phyloP scores from a whole-genome alignment of 35 echinoderm and acorn worm species.

The Eucidaris tribuloides region DNA sequence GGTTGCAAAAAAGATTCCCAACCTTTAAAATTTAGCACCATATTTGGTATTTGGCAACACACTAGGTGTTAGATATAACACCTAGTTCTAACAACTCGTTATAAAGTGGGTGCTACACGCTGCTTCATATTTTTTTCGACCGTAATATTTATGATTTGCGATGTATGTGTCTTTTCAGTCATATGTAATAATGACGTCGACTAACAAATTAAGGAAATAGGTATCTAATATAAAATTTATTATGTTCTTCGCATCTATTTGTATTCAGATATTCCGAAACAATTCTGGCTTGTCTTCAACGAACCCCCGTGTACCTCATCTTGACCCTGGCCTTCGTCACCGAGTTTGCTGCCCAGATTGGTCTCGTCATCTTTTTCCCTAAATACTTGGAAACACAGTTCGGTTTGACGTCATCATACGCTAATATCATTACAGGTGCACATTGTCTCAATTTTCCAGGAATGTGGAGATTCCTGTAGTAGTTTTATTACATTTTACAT shows the following conservation, averaged over 20 bases:
- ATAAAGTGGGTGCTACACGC: no score
- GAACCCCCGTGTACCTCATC: constrained; percentile 32
- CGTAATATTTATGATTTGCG: no score
- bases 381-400: constrained; percentile 68
- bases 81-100: no score
- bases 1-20: no score
- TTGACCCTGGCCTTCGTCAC: constrained; percentile 28
- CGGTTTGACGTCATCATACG: constrained; percentile 52
- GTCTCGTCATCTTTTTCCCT: constrained; percentile 46
- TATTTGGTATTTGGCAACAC: no score
- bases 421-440: constrained; percentile 50
- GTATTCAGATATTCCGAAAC: not conserved
- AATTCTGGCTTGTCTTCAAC: not conserved
- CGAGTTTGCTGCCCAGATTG: constrained; percentile 30
- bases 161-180: no score
- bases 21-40: no score
- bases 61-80: no score
- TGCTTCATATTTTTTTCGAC: no score
- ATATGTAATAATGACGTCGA: no score
- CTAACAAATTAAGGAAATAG: no score
- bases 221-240: not conserved
- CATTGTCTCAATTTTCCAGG: not conserved
- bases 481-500: not conserved
- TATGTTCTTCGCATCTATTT: not conserved
- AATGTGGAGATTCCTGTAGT: not conserved